Percentiles rank a stretch among this genome's conserved stretches.
Evolutionary conservation across 2,888 invertebrate genomes (phyloP).

Genomic region (Serripes groenlandicus): DNA sequence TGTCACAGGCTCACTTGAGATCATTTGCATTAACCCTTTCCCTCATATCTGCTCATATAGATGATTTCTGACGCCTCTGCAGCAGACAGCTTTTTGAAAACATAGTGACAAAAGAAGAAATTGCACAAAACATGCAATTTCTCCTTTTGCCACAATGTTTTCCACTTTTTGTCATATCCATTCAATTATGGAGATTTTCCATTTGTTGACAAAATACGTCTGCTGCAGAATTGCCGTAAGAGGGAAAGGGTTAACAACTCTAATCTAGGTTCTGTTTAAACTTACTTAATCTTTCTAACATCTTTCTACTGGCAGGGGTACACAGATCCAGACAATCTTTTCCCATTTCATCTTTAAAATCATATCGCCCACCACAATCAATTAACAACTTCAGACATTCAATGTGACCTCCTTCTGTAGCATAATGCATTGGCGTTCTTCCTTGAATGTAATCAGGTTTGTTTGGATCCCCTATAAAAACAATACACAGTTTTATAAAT

Average conservation of each 20-base stretch:
- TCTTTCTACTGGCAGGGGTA: slow-evolving; percentile 72
- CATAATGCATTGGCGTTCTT: slow-evolving; percentile 82
- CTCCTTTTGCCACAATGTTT: not conserved
- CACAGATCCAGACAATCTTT: slow-evolving; percentile 77
- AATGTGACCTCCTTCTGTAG: slow-evolving; percentile 77
- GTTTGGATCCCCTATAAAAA: slow-evolving; percentile 80
- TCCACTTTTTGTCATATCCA: not conserved
- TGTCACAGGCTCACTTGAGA: too few species aligned
- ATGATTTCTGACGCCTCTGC: too few species aligned
- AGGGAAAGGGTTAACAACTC: too few species aligned
- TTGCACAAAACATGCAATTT: not conserved
- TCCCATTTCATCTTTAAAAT: slow-evolving; percentile 73
- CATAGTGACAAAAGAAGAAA: not conserved
- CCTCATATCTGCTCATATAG: too few species aligned
- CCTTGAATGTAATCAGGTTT: slow-evolving; percentile 76
- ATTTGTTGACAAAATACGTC: too few species aligned
- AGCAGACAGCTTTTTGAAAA: too few species aligned
- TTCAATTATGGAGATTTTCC: too few species aligned
- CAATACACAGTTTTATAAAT: not conserved
- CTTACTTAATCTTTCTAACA: slow-evolving; percentile 75
- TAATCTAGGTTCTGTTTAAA: too few species aligned
- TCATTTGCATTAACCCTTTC: too few species aligned
- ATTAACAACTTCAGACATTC: slow-evolving; percentile 79
- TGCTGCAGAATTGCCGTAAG: too few species aligned
- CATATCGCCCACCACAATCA: slow-evolving; percentile 74